phyloP scores from a whole-genome alignment of 53 echinoderm and acorn worm genomes.

The Paelopatides confundens region DNA sequence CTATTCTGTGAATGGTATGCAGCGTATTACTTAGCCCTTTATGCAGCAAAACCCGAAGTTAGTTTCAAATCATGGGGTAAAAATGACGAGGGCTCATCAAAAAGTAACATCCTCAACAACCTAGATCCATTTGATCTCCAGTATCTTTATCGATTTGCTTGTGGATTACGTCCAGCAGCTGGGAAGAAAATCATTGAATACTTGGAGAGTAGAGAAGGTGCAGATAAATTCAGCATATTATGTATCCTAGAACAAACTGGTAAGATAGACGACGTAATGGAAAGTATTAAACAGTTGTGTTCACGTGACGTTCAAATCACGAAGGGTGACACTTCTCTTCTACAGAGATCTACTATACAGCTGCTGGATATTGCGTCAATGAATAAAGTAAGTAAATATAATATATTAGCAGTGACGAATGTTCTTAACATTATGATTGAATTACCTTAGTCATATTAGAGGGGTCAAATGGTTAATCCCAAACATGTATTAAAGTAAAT shows the following conservation, averaged over 20 bases:
- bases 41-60: neutral
- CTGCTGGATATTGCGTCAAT: neutral
- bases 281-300: neutral
- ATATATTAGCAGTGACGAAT: no score
- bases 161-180: neutral
- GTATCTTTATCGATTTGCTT: neutral
- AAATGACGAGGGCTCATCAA: neutral
- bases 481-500: no score
- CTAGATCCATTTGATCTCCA: neutral
- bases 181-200: neutral
- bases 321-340: neutral
- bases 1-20: slow-evolving; percentile 21
- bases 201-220: neutral
- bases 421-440: no score
- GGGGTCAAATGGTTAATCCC: no score
- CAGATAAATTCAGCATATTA: neutral
- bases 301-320: neutral
- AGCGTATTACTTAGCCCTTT: neutral
- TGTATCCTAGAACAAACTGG: neutral
- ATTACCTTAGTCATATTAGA: no score
- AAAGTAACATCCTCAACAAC: no score
- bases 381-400: no score
- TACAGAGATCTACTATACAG: neutral
- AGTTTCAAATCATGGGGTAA: neutral
- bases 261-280: neutral